These are phyloP conservation scores for Cephus pygmeus DNA, from an alignment of 2,888 invertebrate species.

Conservation along the genomic window DNA sequence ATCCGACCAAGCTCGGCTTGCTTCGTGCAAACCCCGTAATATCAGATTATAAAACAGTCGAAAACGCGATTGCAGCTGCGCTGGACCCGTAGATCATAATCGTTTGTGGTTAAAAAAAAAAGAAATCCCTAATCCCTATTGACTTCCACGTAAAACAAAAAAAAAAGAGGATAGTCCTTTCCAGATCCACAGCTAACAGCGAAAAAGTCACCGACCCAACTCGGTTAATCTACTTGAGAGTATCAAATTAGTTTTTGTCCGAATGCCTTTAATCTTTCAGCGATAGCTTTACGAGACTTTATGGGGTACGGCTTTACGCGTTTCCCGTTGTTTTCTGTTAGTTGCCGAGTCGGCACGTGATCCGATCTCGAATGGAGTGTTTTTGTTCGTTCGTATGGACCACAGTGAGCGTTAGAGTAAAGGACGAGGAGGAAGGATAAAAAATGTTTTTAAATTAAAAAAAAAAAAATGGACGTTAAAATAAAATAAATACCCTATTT, in stretches of 20 bases:
- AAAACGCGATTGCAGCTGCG: neutral
- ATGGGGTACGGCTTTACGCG: constrained; percentile 31
- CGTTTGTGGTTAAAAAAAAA: neutral
- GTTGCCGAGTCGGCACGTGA: neutral
- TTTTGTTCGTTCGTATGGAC: constrained; percentile 7
- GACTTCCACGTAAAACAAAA: neutral
- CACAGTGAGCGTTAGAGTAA: constrained; percentile 13
- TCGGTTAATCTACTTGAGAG: constrained; percentile 8
- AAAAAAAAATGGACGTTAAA: neutral
- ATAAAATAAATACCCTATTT: neutral
- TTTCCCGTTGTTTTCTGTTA: constrained; percentile 21
- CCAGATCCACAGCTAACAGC: neutral
- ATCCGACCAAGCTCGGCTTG: neutral
- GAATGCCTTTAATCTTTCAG: constrained; percentile 32
- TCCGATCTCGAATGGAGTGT: neutral
- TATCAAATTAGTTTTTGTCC: constrained; percentile 11
- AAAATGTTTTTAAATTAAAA: too few species aligned
- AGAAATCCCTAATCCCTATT: neutral
- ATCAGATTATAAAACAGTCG: neutral
- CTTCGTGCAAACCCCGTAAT: neutral
- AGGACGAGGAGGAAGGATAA: neutral
- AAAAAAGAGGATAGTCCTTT: constrained; percentile 2
- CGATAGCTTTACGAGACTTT: constrained; percentile 31
- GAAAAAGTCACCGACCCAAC: neutral
- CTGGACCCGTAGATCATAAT: too few species aligned